Evolutionary conservation across 2,113 vertebrate species (phyloP).

Genomic region (Hystrix brachyura): DNA sequence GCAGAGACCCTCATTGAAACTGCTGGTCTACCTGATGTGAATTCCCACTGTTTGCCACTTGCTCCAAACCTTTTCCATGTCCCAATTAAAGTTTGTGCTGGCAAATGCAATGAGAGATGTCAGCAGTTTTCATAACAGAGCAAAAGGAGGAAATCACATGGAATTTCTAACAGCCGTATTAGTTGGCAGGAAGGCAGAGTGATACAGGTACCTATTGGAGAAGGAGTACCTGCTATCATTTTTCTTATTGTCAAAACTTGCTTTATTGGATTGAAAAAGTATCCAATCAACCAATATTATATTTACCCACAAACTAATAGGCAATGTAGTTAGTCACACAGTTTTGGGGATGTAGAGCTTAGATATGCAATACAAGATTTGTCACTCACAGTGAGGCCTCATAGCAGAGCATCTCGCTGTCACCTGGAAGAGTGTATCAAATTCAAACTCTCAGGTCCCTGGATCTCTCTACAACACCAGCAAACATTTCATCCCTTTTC

Average conservation of each 20-base stretch:
- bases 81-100: slow-evolving; percentile 63
- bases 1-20: slow-evolving; percentile 14
- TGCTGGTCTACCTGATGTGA: slow-evolving; percentile 2
- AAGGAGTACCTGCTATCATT: background rate
- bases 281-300: background rate
- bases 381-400: background rate
- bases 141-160: slow-evolving; percentile 40
- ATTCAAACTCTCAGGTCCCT: background rate
- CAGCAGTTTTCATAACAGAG: slow-evolving; percentile 56
- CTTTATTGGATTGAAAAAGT: background rate
- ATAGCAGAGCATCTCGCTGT: background rate
- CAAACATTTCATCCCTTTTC: background rate
- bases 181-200: background rate
- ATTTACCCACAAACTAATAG: background rate
- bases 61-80: slow-evolving; percentile 32
- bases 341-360: background rate
- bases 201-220: background rate
- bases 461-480: background rate
- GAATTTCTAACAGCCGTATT: slow-evolving; percentile 8
- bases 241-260: background rate
- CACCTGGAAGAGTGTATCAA: background rate
- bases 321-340: background rate
- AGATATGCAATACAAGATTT: background rate
- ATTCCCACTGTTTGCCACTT: slow-evolving; percentile 50
- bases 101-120: slow-evolving; percentile 44